Conservation (phyloP, 2,797 vertebrate species). For the Jordanella pulchra region DNA sequence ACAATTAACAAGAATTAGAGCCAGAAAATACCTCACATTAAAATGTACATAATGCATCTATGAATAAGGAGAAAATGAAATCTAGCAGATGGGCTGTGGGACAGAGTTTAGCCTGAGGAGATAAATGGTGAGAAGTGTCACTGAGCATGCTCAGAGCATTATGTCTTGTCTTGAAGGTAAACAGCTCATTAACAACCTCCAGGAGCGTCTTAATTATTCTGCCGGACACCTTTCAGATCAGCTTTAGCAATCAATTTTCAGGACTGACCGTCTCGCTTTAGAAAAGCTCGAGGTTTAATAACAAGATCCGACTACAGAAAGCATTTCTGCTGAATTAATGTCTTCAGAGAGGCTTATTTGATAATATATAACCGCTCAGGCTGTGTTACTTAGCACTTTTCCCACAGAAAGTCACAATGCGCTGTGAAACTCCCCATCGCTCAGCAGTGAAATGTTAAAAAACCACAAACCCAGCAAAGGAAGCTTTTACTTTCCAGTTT, state of each 20-base stretch:
- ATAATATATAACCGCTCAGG: slow-evolving; percentile 14
- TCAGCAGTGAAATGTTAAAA: slow-evolving; percentile 42
- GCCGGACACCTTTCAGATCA: not conserved
- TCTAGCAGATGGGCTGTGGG: not conserved
- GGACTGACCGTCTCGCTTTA: slow-evolving; percentile 14
- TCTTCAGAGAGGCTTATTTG: slow-evolving; percentile 14
- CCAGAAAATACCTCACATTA: not conserved
- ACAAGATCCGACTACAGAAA: slow-evolving; percentile 4
- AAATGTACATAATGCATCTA: not conserved
- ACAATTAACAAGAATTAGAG: too few species aligned
- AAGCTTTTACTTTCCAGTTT: slow-evolving; percentile 42
- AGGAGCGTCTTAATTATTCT: slow-evolving; percentile 15
- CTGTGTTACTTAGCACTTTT: slow-evolving; percentile 40
- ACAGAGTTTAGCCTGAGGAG: slow-evolving; percentile 6
- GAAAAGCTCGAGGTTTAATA: slow-evolving; percentile 10
- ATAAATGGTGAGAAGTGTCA: slow-evolving; percentile 15
- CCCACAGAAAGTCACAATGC: slow-evolving; percentile 60
- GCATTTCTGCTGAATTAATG: slow-evolving; percentile 1
- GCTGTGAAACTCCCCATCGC: slow-evolving; percentile 25
- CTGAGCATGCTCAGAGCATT: slow-evolving; percentile 11
- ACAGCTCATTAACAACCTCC: slow-evolving; percentile 10
- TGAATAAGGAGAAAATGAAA: not conserved
- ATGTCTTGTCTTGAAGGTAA: slow-evolving; percentile 11
- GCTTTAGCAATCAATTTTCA: slow-evolving; percentile 3
- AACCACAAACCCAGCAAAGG: slow-evolving; percentile 35